phyloP scores from a whole-genome alignment of 1,140 invertebrate genomes.

The Drosophila sproati region DNA sequence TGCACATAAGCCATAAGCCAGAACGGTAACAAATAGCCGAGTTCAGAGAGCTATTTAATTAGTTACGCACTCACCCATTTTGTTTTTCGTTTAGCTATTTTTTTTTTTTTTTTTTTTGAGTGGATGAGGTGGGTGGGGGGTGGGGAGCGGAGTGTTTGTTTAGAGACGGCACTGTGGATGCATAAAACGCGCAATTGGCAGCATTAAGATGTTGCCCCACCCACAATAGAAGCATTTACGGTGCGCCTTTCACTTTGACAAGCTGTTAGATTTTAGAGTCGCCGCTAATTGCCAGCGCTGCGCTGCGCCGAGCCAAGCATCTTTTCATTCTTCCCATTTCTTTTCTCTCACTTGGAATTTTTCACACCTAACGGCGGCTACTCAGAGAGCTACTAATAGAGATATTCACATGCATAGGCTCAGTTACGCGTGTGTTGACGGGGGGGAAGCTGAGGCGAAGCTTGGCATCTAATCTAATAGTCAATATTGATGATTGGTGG shows the following conservation, averaged over 20 bases:
- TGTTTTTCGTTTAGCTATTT: not conserved
- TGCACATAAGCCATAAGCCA: constrained; percentile 11
- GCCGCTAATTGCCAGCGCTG: constrained; percentile 62
- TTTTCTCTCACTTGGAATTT: constrained; percentile 31
- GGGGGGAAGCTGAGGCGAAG: not conserved
- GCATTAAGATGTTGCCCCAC: constrained; percentile 62
- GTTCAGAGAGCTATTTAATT: constrained; percentile 33
- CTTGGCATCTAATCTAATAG: constrained; percentile 34
- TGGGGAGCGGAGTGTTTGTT: constrained; percentile 2
- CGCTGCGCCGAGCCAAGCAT: constrained; percentile 32
- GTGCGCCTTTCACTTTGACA: constrained; percentile 69
- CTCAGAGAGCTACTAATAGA: not conserved
- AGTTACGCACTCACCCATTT: constrained; percentile 43
- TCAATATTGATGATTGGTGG: constrained; percentile 57
- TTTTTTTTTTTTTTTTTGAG: not conserved
- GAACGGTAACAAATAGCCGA: constrained; percentile 23
- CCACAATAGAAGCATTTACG: constrained; percentile 1
- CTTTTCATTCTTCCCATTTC: constrained; percentile 5
- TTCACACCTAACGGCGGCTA: constrained; percentile 51
- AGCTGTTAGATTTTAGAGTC: constrained; percentile 71
- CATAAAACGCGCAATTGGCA: constrained; percentile 74
- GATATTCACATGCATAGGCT: not conserved
- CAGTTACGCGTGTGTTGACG: not conserved
- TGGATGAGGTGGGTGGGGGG: not conserved
- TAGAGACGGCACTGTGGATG: constrained; percentile 41